phyloP scores from a whole-genome alignment of 2,113 vertebrate species.

The Heterocephalus glaber region DNA sequence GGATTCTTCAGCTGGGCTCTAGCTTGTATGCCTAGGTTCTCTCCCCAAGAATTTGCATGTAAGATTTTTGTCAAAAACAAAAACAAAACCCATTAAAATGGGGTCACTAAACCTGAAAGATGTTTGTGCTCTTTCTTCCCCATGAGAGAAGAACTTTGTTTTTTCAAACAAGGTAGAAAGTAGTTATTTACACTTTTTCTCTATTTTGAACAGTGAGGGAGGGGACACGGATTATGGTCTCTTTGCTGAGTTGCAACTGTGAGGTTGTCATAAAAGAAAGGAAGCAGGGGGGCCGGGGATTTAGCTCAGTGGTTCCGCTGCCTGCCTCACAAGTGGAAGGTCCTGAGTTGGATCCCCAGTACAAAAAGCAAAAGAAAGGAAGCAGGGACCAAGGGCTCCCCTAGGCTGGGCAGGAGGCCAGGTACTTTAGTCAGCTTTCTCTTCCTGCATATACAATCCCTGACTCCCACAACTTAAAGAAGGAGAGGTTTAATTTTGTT shows the following conservation, averaged over 20 bases:
- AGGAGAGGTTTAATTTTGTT: not conserved
- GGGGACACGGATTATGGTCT: not conserved
- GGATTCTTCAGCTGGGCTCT: not conserved
- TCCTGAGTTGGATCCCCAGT: too few species aligned
- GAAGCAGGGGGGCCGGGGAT: not conserved
- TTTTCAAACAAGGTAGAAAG: not conserved
- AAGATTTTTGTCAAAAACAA: not conserved
- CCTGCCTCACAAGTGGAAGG: too few species aligned
- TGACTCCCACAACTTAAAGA: not conserved
- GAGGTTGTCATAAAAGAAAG: not conserved
- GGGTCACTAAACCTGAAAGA: not conserved
- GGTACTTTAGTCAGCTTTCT: not conserved
- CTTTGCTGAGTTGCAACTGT: not conserved
- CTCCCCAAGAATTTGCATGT: not conserved
- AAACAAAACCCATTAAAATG: not conserved
- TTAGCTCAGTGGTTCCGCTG: too few species aligned
- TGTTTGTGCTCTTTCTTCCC: not conserved
- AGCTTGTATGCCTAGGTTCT: not conserved
- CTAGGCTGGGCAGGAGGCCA: not conserved
- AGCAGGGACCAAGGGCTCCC: not conserved
- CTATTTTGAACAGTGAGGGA: not conserved
- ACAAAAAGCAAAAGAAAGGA: not conserved
- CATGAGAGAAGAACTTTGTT: not conserved
- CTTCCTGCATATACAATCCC: not conserved
- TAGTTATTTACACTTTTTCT: not conserved